Conservation (phyloP, 1,140 invertebrate species). For the Eriosoma lanigerum region DNA sequence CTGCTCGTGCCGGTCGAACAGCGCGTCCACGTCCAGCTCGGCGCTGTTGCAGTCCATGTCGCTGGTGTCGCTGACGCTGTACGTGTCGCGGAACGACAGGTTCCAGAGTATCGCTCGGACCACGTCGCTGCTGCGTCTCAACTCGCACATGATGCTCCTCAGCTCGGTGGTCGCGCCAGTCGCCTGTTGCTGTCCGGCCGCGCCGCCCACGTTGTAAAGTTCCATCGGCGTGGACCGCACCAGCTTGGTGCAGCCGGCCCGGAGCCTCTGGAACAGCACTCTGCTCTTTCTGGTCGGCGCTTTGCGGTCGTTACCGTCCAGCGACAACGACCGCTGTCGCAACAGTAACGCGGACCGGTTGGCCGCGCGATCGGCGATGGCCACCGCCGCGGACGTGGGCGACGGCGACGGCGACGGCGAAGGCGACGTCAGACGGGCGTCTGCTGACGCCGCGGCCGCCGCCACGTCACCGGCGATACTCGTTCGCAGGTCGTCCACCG, state of each 20-base stretch:
- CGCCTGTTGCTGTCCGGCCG: neutral
- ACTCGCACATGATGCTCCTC: conserved; percentile 58
- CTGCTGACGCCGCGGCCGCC: conserved; percentile 52
- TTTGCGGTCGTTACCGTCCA: neutral
- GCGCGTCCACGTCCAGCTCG: conserved; percentile 57
- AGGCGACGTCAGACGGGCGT: conserved; percentile 53
- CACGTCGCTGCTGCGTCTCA: conserved; percentile 59
- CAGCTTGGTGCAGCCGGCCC: conserved; percentile 4
- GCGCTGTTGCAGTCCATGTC: conserved; percentile 1
- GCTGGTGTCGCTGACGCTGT: conserved; percentile 28
- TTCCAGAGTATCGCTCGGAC: conserved; percentile 60
- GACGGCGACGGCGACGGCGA: conserved; percentile 53
- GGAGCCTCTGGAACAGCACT: neutral
- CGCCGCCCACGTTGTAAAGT: neutral
- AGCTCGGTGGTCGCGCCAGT: conserved; percentile 48
- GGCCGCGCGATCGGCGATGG: neutral
- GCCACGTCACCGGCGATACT: neutral
- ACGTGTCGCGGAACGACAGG: conserved; percentile 58
- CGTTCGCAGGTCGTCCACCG: neutral
- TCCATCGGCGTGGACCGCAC: neutral
- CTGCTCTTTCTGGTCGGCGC: neutral
- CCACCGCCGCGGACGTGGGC: neutral
- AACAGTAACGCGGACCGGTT: conserved; percentile 12
- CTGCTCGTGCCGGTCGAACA: conserved; percentile 59
- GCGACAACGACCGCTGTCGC: conserved; percentile 46